Conservation (phyloP, 2,113 vertebrate species). For the Gavialis gangeticus region DNA sequence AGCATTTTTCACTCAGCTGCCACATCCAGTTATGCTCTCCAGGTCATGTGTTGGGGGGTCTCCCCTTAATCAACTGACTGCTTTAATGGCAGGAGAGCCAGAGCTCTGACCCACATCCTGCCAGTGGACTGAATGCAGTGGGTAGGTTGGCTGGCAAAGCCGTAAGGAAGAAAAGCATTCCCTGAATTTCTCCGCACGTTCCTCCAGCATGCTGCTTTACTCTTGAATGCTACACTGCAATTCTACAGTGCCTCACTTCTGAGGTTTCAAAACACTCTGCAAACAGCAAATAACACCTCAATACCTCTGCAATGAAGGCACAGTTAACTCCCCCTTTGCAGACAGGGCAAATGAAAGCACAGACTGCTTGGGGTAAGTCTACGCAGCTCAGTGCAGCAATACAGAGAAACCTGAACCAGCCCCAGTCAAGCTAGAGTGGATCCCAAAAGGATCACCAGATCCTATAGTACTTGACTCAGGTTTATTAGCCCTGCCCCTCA, state of each 20-base stretch:
- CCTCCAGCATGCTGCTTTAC: not conserved
- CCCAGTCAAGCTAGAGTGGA: no score
- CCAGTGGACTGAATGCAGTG: conserved; percentile 34
- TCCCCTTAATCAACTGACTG: not conserved
- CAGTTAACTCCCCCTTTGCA: not conserved
- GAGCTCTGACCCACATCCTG: not conserved
- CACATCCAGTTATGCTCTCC: conserved; percentile 51
- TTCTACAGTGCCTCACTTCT: not conserved
- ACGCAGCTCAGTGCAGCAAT: no score
- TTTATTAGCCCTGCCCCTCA: no score
- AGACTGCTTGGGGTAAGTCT: no score
- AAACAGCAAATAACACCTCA: not conserved
- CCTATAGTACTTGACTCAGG: no score
- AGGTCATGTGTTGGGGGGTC: conserved; percentile 11
- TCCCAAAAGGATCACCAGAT: no score
- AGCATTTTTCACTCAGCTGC: conserved; percentile 60
- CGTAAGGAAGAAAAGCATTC: not conserved
- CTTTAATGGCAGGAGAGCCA: not conserved
- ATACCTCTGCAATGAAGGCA: not conserved
- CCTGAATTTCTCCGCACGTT: not conserved
- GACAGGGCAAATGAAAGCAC: not conserved
- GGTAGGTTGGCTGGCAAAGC: not conserved
- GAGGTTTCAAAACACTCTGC: not conserved
- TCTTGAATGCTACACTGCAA: not conserved
- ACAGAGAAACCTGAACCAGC: no score